These are phyloP conservation scores for Meloe dianella DNA, from an alignment of 2,888 invertebrate genomes.

Conservation along the genomic window DNA sequence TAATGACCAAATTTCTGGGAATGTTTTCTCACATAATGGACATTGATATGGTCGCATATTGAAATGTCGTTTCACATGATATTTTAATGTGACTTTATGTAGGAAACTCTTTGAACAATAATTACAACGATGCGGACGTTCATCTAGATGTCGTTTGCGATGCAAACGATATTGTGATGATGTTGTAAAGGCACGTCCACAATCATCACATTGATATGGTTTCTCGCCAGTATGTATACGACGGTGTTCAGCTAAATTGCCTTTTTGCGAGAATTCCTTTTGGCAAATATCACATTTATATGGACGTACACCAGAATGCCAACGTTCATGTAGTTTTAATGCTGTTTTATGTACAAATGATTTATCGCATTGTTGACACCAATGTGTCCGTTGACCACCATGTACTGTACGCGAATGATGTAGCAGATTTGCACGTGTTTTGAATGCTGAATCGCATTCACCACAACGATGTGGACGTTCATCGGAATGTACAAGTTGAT, in stretches of 20 bases:
- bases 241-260: conserved; percentile 77
- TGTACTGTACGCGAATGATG: conserved; percentile 74
- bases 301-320: conserved; percentile 74
- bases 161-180: conserved; percentile 76
- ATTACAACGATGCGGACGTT: conserved; percentile 67
- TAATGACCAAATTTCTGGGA: conserved; percentile 71
- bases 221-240: conserved; percentile 80
- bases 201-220: conserved; percentile 73
- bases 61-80: conserved; percentile 71
- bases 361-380: conserved; percentile 74
- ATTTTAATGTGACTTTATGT: conserved; percentile 68
- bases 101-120: conserved; percentile 66
- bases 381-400: conserved; percentile 65
- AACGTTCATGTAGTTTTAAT: conserved; percentile 74
- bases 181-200: conserved; percentile 74
- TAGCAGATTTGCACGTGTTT: conserved; percentile 73
- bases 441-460: conserved; percentile 68
- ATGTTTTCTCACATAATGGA: conserved; percentile 63
- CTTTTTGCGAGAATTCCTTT: conserved; percentile 78
- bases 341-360: conserved; percentile 80
- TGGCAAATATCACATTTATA: conserved; percentile 72
- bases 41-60: conserved; percentile 72
- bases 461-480: conserved; percentile 70
- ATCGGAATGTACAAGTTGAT: conserved; percentile 81
- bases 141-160: conserved; percentile 63